Percentiles rank a stretch among this genome's conserved stretches.
Evolutionary conservation across 2,888 invertebrate species (phyloP).

Genomic region (Biston betularia): DNA sequence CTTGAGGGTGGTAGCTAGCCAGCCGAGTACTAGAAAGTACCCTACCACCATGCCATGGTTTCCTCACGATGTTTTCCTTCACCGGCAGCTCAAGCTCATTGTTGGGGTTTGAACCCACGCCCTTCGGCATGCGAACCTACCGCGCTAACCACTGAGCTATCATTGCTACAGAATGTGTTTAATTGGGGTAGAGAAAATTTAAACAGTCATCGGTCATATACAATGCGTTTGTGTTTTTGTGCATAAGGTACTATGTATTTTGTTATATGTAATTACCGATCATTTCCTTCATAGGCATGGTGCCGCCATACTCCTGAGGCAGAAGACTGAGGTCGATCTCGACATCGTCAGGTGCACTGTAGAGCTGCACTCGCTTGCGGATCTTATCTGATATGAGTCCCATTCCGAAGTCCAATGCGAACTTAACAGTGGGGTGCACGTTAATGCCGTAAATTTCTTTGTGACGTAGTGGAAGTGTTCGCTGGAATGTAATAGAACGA

Average conservation of each 20-base stretch:
- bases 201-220: too few species aligned
- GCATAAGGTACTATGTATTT: background rate
- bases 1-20: too few species aligned
- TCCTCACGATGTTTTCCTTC: too few species aligned
- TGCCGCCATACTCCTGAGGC: constrained; percentile 94
- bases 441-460: constrained; percentile 92
- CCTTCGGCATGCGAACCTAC: too few species aligned
- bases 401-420: constrained; percentile 92
- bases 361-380: constrained; percentile 88
- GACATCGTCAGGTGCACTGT: constrained; percentile 87
- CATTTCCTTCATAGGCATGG: constrained; percentile 94
- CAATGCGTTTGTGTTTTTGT: background rate
- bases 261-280: constrained; percentile 85
- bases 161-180: too few species aligned
- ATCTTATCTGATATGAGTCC: constrained; percentile 92
- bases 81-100: too few species aligned
- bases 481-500: constrained; percentile 69
- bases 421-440: constrained; percentile 90
- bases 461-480: constrained; percentile 92
- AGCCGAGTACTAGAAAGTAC: too few species aligned
- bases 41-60: too few species aligned
- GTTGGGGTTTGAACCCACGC: too few species aligned
- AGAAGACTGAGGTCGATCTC: constrained; percentile 88
- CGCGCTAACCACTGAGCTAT: too few species aligned
- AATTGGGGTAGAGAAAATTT: too few species aligned